Evolutionary conservation across 2,113 vertebrate species (phyloP), one percentile per base, ranked within the genome.

Genomic region (Capreolus pygargus): DNA sequence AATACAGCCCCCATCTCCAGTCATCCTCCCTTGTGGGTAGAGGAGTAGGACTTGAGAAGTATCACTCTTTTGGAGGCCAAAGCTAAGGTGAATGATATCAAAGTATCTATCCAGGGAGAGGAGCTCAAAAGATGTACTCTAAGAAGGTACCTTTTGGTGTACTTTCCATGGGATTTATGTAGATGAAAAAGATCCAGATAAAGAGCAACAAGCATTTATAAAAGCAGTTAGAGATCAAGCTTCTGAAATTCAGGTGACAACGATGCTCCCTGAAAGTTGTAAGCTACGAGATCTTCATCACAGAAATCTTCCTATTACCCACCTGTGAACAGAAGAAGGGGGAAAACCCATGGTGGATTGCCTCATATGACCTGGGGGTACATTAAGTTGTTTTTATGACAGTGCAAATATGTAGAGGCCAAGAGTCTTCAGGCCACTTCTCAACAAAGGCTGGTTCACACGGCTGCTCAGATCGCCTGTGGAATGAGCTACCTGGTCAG

Each of bases 91-190:
- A 19, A 67, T 19, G 33, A n/a, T 8, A 67, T 67, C 64, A 36
- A n/a, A 67, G 5, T n/a, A 67, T 16, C 30, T 99, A 97, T 5
- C 64, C 33, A 61, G 60, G 27, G 60, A 61, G 60, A 61, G 60
- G 60, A 61, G 6, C 60, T 61, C 60, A 30, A 61, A 61, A 61
- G 60, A 28, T 61, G 1, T 61, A 36, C 1, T 23, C 4, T 21
- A 36, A 21, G 17, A 70, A 36, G 64, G 64, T 70, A 21, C n/a
- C 17, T 70, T 70, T n/a, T 36, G n/a, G 2, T 70, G n/a, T 70
- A 36, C 17, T 5, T 0, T 3, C n/a, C 17, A 36, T 36, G n/a
- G 19, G n/a, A 4, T 6, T 70, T 70, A 70, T 36, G 10, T 23
- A 23, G 67, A 10, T 70, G 33, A 12, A 70, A 39, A 70, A 70